Base-by-base conservation (phyloP, 1,140 invertebrate species). In the Trinorchestia longiramus region DNA sequence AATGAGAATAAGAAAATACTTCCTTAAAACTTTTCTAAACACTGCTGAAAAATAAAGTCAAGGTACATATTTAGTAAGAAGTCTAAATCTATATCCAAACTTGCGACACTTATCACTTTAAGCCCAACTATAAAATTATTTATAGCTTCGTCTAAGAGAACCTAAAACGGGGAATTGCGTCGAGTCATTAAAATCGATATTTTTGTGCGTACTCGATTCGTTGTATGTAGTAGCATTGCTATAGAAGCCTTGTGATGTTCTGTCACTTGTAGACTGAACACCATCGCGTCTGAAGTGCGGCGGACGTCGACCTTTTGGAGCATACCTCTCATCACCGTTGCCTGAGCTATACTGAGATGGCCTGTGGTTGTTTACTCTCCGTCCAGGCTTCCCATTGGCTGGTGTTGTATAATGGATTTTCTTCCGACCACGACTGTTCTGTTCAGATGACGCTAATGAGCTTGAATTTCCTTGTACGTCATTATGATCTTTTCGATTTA, bases 151-250 rank as follows among this genome's bases (percentile, higher is more conserved):
- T 47, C 43, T 94, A 40, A 45, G 92, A 40, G 92, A 45, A 3
- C 92, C 92, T 45, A 94, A 47, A 19, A n/a, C 92, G 36, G 92
- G 92, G 40, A 94, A 94, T 40, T 94, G 92, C 43, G 43, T 28
- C 36, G 92, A 94, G 92, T 94, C 92, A 94, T 45, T 94, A 94
- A 94, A 45, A 94, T 94, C 44, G 43, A 47, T n/a, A 45, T 94
- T 94, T 45, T 47, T 94, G 92, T 45, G 43, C 43, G 41, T 90
- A 42, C 36, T 90, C n/a, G 41, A 42, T 42, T 90, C 88, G 36
- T 90, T 43, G 88, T 42, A 8, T 42, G 88, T 28, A 41, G 88
- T 90, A 28, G 43, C 41, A 90, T 90, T 90, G n/a, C 43, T 42
- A 90, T 90, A 43, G 6, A 43, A 41, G 43, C 88, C 88, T 41